A percentile compares a stretch with the other conserved stretches of the same genome.
Conservation (phyloP, 2,113 vertebrate genomes). For the Equus przewalskii region DNA sequence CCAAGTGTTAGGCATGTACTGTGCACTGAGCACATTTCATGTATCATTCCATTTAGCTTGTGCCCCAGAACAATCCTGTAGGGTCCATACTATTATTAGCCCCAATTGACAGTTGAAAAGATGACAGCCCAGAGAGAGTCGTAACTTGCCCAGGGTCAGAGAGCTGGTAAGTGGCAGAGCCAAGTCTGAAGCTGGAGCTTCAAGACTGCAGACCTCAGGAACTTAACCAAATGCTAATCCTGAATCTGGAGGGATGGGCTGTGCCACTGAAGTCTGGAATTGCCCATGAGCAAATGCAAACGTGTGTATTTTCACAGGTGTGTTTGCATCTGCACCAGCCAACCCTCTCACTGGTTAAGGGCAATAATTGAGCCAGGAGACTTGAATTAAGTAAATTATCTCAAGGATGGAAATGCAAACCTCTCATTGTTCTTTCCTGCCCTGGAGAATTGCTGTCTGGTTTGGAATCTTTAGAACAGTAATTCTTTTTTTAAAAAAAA, state of each 20-base stretch:
- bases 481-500: neutral
- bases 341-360: neutral
- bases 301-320: neutral
- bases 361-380: neutral
- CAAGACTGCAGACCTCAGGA: neutral
- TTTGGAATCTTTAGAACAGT: neutral
- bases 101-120: neutral
- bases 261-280: neutral
- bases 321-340: neutral
- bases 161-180: neutral
- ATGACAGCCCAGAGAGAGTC: neutral
- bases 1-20: neutral
- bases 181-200: neutral
- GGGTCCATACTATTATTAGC: neutral
- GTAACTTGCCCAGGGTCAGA: neutral
- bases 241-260: neutral
- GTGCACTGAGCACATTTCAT: fast-evolving
- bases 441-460: neutral
- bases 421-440: neutral
- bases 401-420: neutral
- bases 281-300: neutral
- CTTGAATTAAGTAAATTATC: neutral
- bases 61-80: neutral
- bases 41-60: fast-evolving
- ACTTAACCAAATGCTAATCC: neutral